A percentile compares a stretch with the other conserved stretches of the same genome.
Evolutionary conservation across 1,140 invertebrate genomes (phyloP).

Genomic region (Eupristina koningsbergeri): DNA sequence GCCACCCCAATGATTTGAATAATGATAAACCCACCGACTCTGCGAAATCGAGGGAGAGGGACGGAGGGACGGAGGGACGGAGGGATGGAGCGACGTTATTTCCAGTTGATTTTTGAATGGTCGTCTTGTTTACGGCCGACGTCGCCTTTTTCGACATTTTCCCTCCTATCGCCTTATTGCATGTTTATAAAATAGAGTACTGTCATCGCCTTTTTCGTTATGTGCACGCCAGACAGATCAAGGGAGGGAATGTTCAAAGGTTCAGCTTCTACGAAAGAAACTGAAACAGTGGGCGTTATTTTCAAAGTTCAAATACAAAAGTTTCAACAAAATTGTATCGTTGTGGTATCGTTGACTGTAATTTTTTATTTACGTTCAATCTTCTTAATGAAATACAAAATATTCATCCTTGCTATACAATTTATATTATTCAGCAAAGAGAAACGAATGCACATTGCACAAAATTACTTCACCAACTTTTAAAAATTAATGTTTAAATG

Average conservation of each 20-base stretch:
- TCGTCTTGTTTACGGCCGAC: constrained; percentile 32
- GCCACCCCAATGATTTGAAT: constrained; percentile 50
- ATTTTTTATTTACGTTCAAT: constrained; percentile 7
- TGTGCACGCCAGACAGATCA: neutral
- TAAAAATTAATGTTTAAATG: too few relatives aligned
- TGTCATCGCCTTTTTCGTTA: neutral
- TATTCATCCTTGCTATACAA: neutral
- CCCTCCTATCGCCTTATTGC: constrained; percentile 36
- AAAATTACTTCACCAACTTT: too few relatives aligned
- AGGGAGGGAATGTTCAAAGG: neutral
- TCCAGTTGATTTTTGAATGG: constrained; percentile 48
- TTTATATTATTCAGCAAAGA: neutral
- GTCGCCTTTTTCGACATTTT: constrained; percentile 18
- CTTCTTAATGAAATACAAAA: neutral
- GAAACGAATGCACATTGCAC: neutral
- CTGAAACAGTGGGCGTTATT: neutral
- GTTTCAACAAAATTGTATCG: neutral
- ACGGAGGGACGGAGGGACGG: neutral
- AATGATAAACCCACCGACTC: constrained; percentile 43
- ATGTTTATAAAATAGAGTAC: constrained; percentile 30
- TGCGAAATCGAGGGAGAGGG: neutral
- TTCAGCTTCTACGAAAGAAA: constrained; percentile 1
- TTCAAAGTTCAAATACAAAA: neutral
- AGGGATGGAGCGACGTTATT: constrained; percentile 38
- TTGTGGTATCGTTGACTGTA: neutral